Evolutionary conservation across 2,797 vertebrate genomes (phyloP).

Genomic region (Enteromius viviparus): DNA sequence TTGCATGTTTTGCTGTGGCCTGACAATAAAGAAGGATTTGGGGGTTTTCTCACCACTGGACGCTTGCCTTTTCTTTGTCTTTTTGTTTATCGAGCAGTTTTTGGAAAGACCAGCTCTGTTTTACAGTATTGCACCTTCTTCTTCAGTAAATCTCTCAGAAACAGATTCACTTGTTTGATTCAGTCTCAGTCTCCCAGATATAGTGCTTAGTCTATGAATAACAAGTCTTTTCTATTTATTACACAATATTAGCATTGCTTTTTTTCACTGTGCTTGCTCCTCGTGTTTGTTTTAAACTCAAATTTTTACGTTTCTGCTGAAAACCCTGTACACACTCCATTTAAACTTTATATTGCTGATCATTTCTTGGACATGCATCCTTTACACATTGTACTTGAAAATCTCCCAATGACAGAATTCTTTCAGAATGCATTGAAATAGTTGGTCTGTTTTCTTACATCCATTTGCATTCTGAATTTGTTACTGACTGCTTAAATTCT

Average conservation of each 20-base stretch:
- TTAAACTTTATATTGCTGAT: not conserved
- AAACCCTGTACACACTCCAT: not conserved
- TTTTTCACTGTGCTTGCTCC: not conserved
- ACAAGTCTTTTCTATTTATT: not conserved
- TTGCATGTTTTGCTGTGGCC: constrained; percentile 66
- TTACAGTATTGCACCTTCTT: not conserved
- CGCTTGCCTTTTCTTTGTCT: constrained; percentile 53
- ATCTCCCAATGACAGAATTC: not conserved
- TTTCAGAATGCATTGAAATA: not conserved
- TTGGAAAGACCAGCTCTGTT: not conserved
- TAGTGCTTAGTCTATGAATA: not conserved
- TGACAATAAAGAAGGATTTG: constrained; percentile 59
- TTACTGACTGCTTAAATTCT: not conserved
- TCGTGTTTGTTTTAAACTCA: not conserved
- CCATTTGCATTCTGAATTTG: not conserved
- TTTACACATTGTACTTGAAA: not conserved
- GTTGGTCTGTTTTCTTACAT: no score
- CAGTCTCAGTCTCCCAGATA: not conserved
- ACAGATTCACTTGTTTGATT: not conserved
- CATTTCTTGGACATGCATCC: not conserved
- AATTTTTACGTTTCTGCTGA: not conserved
- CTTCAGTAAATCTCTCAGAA: not conserved
- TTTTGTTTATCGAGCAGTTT: constrained; percentile 48
- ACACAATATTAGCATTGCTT: not conserved
- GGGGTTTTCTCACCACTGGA: constrained; percentile 57